Evolutionary conservation across 2,113 vertebrate species (phyloP), one percentile per base, ranked within the genome.

Genomic region (Sapajus apella): DNA sequence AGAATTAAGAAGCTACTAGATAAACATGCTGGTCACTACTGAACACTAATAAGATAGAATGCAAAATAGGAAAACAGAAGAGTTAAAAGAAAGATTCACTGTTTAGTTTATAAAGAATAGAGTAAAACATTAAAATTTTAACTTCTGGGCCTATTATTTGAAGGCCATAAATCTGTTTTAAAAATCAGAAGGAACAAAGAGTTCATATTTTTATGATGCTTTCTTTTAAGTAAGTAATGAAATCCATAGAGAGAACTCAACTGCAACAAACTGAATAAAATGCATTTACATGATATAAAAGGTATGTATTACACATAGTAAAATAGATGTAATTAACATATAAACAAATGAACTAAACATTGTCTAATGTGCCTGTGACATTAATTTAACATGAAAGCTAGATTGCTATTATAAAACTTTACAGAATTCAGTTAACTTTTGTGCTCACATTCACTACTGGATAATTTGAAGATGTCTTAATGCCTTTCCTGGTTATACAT

Each of bases 151-250:
- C 80, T 90, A 93, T 79, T 50, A 95, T 61, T 93, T 97, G 79
- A 97, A 97, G 87, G 37, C 27, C 21, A 95, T 83, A 97, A 94
- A 91, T 94, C 30, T 55, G 20, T 61, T 96, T 90, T 81, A 90
- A 95, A 92, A 64, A 97, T 93, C 20, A 64, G 12, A 64, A 72
- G 52, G 25, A 96, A 55, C 20, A 97, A 96, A 94, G 72, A 94
- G 66, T 92, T 82, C n/a, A 83, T 82, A 75, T 81, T 82, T 87
- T 91, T 27, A 84, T 75, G 86, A 86, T 85, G 76, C 30, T 85
- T 93, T 92, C 88, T 96, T 91, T 75, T 86, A 87, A 83, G 92
- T 94, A 96, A 93, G 92, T 94, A 96, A 93, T 79, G 37, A 95
- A 97, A 93, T 91, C 27, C 80, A 83, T 32, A 83, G n/a, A 87